Evolutionary conservation across 2,888 invertebrate species (phyloP).

Genomic region (Rhyacophila evoluta): DNA sequence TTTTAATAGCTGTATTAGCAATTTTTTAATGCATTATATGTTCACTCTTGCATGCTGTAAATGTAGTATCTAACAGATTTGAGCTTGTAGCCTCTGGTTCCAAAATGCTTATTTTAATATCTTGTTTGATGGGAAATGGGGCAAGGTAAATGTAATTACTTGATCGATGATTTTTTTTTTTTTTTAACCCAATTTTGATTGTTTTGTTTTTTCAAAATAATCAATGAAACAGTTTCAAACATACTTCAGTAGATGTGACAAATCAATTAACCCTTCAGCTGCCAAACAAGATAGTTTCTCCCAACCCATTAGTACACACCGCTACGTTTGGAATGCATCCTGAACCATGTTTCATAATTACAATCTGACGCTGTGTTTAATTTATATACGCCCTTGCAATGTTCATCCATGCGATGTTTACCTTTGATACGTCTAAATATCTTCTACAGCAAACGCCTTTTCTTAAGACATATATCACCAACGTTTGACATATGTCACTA

Average conservation of each 20-base stretch:
- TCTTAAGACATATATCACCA: background rate
- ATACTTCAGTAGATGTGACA: background rate
- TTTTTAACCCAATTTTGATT: too few relatives aligned
- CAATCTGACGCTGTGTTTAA: background rate
- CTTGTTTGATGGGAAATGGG: too few relatives aligned
- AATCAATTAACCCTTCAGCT: background rate
- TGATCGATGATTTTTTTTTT: too few relatives aligned
- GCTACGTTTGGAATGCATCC: background rate
- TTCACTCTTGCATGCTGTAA: too few relatives aligned
- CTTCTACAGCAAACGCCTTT: background rate
- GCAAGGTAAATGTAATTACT: too few relatives aligned
- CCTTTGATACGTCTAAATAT: background rate
- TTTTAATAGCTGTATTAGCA: too few relatives aligned
- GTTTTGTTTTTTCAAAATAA: too few relatives aligned
- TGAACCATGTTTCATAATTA: conserved; percentile 19
- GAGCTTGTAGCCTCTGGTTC: too few relatives aligned
- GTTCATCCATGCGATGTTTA: conserved; percentile 9
- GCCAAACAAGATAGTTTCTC: background rate
- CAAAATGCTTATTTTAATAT: too few relatives aligned
- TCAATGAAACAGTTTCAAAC: too few relatives aligned
- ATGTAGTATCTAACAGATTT: too few relatives aligned
- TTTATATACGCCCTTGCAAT: conserved; percentile 5
- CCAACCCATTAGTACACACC: background rate
- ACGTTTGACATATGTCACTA: background rate
- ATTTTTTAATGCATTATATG: too few relatives aligned